Conservation (phyloP, 2,113 vertebrate genomes). For the Bombycilla garrulus region DNA sequence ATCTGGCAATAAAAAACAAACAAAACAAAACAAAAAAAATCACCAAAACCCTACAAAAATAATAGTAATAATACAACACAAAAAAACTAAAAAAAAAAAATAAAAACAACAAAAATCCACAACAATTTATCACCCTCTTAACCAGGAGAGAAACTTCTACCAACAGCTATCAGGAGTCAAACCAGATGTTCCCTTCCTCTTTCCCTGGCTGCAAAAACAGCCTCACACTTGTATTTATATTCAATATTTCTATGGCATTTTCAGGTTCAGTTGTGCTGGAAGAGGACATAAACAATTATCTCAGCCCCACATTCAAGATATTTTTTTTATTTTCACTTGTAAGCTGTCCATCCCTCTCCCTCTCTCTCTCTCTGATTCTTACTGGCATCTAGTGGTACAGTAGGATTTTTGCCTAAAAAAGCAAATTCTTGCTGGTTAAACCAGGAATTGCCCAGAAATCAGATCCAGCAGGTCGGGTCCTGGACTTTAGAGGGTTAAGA, state of each 20-base stretch:
- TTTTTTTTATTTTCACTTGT: not conserved
- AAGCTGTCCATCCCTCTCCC: not conserved
- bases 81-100: too few relatives aligned
- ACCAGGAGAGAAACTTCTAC: not conserved
- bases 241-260: not conserved
- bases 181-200: not conserved
- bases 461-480: not conserved
- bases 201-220: not conserved
- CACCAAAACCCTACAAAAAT: too few relatives aligned
- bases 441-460: not conserved
- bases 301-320: not conserved
- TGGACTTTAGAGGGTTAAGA: slow-evolving; percentile 30
- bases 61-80: not conserved
- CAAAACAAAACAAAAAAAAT: too few relatives aligned
- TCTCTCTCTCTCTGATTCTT: not conserved
- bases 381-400: slow-evolving; percentile 22
- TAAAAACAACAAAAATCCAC: not conserved
- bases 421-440: not conserved
- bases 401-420: not conserved
- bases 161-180: not conserved
- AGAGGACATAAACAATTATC: not conserved
- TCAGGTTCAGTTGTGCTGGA: not conserved
- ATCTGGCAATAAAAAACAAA: not conserved
- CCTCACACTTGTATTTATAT: not conserved
- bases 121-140: not conserved